phyloP scores from a whole-genome alignment of 2,888 invertebrate genomes.

The Tigriopus californicus region DNA sequence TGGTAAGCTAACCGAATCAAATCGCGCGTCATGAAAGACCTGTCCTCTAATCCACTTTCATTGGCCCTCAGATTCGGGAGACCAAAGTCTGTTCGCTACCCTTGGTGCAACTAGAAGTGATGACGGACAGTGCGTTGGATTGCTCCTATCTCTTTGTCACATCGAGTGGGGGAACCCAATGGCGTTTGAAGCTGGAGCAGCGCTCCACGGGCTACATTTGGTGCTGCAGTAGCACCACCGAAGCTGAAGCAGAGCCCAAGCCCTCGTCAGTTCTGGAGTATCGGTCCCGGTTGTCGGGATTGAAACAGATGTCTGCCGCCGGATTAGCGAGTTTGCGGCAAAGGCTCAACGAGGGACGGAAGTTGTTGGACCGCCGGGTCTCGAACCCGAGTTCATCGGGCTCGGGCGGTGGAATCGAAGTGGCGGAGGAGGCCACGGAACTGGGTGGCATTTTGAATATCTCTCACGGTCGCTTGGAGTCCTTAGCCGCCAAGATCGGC shows the following conservation, averaged over 20 bases:
- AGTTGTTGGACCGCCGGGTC: neutral
- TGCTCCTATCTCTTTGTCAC: constrained; percentile 3
- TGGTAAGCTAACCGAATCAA: neutral
- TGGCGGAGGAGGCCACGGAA: too few species aligned
- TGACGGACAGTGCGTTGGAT: neutral
- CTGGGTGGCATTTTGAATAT: too few species aligned
- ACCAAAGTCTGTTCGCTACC: neutral
- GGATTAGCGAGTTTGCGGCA: neutral
- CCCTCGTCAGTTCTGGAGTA: neutral
- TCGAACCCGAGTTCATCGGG: neutral
- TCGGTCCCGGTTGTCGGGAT: neutral
- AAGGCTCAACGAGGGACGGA: neutral
- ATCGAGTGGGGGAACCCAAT: neutral
- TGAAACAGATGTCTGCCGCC: constrained; percentile 8
- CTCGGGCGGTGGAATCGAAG: too few species aligned
- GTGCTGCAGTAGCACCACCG: neutral
- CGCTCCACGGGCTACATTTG: constrained; percentile 7
- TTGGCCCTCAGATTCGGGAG: neutral
- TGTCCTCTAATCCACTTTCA: neutral
- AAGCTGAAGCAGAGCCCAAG: neutral
- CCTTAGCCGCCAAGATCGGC: neutral
- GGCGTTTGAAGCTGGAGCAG: constrained; percentile 2
- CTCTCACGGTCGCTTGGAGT: neutral
- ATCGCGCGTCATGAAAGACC: too few species aligned
- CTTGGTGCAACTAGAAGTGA: neutral